phyloP scores from a whole-genome alignment of 2,113 vertebrate species.

The Ptychochromis oligacanthus region DNA sequence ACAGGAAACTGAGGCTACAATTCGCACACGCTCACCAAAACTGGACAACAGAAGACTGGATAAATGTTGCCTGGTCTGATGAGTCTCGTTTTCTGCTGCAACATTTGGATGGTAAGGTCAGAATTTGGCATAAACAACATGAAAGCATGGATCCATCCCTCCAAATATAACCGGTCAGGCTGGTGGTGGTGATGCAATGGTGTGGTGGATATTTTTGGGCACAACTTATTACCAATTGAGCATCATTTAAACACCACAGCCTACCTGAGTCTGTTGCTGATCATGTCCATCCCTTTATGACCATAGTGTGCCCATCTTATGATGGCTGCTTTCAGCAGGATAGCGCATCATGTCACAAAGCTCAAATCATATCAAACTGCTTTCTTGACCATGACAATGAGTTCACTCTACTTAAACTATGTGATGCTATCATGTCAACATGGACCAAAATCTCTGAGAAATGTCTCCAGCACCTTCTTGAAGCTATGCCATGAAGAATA shows the following conservation, averaged over 20 bases:
- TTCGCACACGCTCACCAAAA: neutral
- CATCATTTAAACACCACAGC: neutral
- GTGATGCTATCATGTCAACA: neutral
- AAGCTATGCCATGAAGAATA: too few relatives aligned
- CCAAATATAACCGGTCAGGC: neutral
- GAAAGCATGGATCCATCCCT: neutral
- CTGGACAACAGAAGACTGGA: neutral
- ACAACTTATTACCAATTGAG: neutral
- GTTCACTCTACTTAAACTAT: fast-evolving
- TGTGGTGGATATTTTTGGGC: too few relatives aligned
- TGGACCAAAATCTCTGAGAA: neutral
- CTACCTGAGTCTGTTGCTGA: neutral
- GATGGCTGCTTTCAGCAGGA: neutral
- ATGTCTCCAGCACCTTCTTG: neutral
- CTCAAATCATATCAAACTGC: neutral
- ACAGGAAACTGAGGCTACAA: neutral
- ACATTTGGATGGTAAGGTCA: neutral
- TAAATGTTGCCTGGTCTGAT: neutral
- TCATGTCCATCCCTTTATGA: neutral
- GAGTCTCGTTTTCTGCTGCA: neutral
- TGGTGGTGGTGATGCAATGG: neutral
- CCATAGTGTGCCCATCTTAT: neutral
- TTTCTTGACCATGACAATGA: neutral
- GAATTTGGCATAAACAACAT: neutral
- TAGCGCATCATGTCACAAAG: neutral